phyloP scores from a whole-genome alignment of 2,888 invertebrate genomes.

The Melanostoma mellinum region DNA sequence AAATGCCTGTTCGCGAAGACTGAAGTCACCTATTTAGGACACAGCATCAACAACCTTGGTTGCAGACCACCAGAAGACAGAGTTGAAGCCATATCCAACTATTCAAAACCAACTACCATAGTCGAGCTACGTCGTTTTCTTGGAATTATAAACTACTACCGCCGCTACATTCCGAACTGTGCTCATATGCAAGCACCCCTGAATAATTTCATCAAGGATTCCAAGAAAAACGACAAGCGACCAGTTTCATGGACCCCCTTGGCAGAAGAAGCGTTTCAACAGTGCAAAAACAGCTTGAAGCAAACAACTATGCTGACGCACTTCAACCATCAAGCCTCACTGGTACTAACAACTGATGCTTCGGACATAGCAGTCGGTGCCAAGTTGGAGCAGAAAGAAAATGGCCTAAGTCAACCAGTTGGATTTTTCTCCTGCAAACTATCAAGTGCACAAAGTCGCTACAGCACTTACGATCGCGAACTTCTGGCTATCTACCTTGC shows the following conservation, averaged over 20 bases:
- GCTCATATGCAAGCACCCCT: slow-evolving; percentile 10
- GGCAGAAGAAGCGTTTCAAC: slow-evolving; percentile 23
- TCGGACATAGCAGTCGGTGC: slow-evolving; percentile 33
- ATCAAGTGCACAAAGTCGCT: slow-evolving; percentile 5
- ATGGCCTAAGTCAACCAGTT: slow-evolving; percentile 1
- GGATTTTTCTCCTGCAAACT: slow-evolving; percentile 27
- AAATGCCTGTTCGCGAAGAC: slow-evolving; percentile 45
- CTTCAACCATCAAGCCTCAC: slow-evolving; percentile 1
- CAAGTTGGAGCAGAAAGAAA: slow-evolving; percentile 15
- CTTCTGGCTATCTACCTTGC: slow-evolving; percentile 31
- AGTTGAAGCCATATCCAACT: slow-evolving; percentile 17
- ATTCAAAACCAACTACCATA: slow-evolving; percentile 19
- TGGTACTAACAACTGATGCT: slow-evolving; percentile 25
- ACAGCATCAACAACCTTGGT: slow-evolving; percentile 26
- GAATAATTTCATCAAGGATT: slow-evolving; percentile 21
- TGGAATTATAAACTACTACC: slow-evolving; percentile 44
- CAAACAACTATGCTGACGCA: slow-evolving; percentile 11
- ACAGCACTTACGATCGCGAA: slow-evolving; percentile 20
- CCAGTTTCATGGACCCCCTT: slow-evolving; percentile 5
- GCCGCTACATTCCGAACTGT: slow-evolving; percentile 36
- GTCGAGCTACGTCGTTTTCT: slow-evolving; percentile 19
- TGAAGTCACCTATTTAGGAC: slow-evolving; percentile 29
- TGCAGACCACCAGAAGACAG: slow-evolving; percentile 38
- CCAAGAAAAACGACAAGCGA: slow-evolving; percentile 38
- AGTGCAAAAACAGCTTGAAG: slow-evolving; percentile 14